Evolutionary conservation across 2,797 vertebrate genomes (phyloP), one percentile per base, ranked within the genome.

Genomic region (Anguilla pacifica): DNA sequence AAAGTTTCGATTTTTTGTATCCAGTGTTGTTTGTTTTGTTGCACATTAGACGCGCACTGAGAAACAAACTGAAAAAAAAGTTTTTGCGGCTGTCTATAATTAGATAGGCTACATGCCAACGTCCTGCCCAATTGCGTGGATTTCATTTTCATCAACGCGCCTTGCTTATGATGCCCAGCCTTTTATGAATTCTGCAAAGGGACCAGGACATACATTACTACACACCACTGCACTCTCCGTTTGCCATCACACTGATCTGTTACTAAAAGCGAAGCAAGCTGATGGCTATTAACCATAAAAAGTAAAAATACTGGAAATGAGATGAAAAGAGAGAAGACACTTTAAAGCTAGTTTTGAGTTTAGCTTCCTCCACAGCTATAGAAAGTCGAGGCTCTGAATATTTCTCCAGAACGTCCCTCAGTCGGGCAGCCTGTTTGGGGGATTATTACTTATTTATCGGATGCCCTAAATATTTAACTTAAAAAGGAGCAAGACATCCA

Each of bases 361-460:
- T 89, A 88, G 81, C 83, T 61, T n/a, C 22, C 51, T 64, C 43
- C 59, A 82, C 39, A 19, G 57, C 19, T 89, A 90, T 92, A 94
- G 91, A 0, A 31, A 2, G 64, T 3, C 19, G 43, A 72, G 64
- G 15, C 64, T 51, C 35, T 51, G 90, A 88, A 77, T 82, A 22
- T 35, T 11, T 85, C 53, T 64, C 46, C 35, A 86, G 57, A 53
- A 35, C 85, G 90, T 90, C 86, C 86, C 89, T 5, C 90, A 5
- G 84, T 90, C 55, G 72, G 83, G 0, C 70, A 90, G 89, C 86
- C 90, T 81, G 87, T 91, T 86, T 86, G 89, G 92, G 90, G 92
- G 92, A 92, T 92, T 92, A 94, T 95, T 91, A 93, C 90, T 95
- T 92, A 94, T 95, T 94, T 92, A 94, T 94, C 90, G 91, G 91